phyloP scores from a whole-genome alignment of 1,140 invertebrate species.

The Ips nitidus region DNA sequence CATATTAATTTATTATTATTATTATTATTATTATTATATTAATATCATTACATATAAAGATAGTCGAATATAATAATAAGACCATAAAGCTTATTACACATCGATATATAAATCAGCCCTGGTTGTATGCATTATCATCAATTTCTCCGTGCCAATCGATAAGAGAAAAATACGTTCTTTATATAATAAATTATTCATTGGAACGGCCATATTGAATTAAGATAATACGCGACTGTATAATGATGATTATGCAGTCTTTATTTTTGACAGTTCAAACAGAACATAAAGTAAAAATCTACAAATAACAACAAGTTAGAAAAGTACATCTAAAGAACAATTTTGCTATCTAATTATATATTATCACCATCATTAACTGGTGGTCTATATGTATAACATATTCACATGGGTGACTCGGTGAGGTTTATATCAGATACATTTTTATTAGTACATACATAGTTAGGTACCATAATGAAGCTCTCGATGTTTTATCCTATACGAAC shows the following conservation, averaged over 20 bases:
- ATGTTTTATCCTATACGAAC: too few species aligned
- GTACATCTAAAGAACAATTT: constrained; percentile 21
- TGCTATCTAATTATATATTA: constrained; percentile 14
- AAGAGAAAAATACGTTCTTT: neutral
- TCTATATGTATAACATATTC: neutral
- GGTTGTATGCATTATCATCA: neutral
- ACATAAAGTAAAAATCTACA: constrained; percentile 12
- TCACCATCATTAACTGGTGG: neutral
- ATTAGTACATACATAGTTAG: too few species aligned
- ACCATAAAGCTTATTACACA: neutral
- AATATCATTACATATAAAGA: constrained; percentile 13
- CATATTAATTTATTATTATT: neutral
- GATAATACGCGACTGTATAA: too few species aligned
- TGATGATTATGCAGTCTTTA: neutral
- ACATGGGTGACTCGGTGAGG: too few species aligned
- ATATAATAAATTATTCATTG: neutral
- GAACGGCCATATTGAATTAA: neutral
- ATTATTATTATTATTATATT: neutral
- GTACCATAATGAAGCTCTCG: too few species aligned
- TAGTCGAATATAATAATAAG: constrained; percentile 8
- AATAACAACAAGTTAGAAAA: constrained; percentile 23
- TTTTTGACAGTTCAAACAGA: neutral
- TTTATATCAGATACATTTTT: too few species aligned
- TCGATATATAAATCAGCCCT: neutral
- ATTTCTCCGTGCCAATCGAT: neutral